Conservation (phyloP, 2,113 vertebrate genomes). For the Tragulus kanchil region DNA sequence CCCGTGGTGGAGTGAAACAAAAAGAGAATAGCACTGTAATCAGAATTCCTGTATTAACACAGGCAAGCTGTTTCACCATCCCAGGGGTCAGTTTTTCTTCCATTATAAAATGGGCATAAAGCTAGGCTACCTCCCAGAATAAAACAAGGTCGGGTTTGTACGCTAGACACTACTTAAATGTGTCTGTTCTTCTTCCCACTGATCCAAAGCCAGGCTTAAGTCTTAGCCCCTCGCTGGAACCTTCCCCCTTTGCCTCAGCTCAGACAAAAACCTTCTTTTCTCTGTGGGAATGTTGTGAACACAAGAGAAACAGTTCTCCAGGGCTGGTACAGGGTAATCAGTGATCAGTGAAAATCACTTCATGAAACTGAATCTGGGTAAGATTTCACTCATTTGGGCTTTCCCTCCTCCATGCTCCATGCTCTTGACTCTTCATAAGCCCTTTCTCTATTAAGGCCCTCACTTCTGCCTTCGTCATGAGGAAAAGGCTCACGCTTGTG, state of each 20-base stretch:
- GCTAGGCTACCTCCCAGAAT: not conserved
- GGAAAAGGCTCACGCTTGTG: not conserved
- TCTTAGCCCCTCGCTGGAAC: not conserved
- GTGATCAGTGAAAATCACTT: not conserved
- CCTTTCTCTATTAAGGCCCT: not conserved
- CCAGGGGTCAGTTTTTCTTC: not conserved
- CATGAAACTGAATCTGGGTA: not conserved
- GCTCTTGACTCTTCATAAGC: not conserved
- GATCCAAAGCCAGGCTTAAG: not conserved
- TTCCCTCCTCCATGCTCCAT: not conserved
- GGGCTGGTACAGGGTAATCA: not conserved
- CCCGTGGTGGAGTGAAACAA: accelerated
- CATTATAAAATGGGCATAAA: not conserved
- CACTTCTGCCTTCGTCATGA: not conserved
- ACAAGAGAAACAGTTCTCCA: not conserved
- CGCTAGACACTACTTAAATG: not conserved
- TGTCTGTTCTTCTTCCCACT: not conserved
- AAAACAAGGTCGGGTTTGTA: not conserved
- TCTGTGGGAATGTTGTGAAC: not conserved
- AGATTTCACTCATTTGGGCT: not conserved
- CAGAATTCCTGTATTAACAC: not conserved
- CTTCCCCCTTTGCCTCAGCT: not conserved
- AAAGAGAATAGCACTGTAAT: accelerated
- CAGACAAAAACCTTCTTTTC: not conserved
- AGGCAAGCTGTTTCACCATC: not conserved